Base-by-base conservation (phyloP, 92 coral and sea anemone species). In the Pocillopora meandrina region DNA sequence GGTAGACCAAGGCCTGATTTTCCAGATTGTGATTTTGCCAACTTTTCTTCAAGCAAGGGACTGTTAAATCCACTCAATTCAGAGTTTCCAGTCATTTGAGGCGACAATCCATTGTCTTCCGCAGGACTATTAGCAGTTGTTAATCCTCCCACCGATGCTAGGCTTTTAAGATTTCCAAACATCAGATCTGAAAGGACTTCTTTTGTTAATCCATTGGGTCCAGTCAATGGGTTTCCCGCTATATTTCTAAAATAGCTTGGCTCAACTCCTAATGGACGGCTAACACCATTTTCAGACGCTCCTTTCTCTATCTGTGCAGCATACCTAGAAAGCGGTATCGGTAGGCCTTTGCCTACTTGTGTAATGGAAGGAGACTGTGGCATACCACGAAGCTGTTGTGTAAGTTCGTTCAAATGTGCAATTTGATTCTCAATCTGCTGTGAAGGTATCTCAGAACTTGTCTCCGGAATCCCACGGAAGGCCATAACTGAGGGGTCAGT, bases 131-230 rank as follows among this genome's bases (percentile, higher is more conserved):
- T 87, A 16, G 55, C n/a, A 17, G 76, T 84, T 12, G 66, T 75
- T 57, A 80, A 55, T 11, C 84, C 93, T 11, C 68, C 81, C 60
- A 83, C 19, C 0, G 86, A 60, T 33, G 87, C 95, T 52, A 90
- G 80, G 56, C 89, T 92, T 61, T 88, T 92, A 5, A 94, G 89
- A 72, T 71, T 92, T 9, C 98, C 98, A 92, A 90, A 94, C 98
- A 94, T 94, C 71, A 94, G 31, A 64, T 88, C 93, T 9, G 90
- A 70, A 13, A 94, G 89, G 31, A 93, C 79, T 18, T 65, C 92
- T 66, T 90, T 94, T 66, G 98, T 92, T 78, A 94, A 81, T 6
- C 98, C 98, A 64, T 87, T 82, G 19, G 98, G 93, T 35, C 95
- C 98, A 17, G 89, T 93, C 16, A 94, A 87, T 55, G 98, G 95